A percentile compares a stretch with the other conserved stretches of the same genome.
Conservation (phyloP, 2,888 invertebrate genomes). For the Dolichomitus sp. region DNA sequence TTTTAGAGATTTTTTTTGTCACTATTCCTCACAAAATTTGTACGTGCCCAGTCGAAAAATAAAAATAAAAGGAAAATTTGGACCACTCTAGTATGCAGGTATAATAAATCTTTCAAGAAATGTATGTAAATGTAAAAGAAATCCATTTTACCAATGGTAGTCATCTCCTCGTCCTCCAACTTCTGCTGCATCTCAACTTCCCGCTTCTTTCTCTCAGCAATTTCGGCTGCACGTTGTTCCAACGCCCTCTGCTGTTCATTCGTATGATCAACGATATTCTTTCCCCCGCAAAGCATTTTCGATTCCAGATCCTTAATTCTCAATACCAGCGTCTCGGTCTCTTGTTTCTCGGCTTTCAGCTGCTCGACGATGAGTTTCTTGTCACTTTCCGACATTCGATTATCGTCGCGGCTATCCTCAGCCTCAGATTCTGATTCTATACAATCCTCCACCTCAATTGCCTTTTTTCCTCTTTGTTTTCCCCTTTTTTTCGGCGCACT, state of each 20-base stretch:
- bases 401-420: constrained; percentile 86
- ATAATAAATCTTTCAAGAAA: too few species aligned
- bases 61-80: too few species aligned
- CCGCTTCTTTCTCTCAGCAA: constrained; percentile 94
- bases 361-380: constrained; percentile 87
- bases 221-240: constrained; percentile 94
- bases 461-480: constrained; percentile 86
- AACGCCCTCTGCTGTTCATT: constrained; percentile 97
- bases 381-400: constrained; percentile 85
- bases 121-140: background rate
- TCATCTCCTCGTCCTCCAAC: constrained; percentile 97
- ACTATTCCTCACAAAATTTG: too few species aligned
- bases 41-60: too few species aligned
- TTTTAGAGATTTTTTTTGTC: too few species aligned
- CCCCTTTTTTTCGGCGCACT: constrained; percentile 83
- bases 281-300: constrained; percentile 97
- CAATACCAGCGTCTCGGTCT: constrained; percentile 92
- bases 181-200: constrained; percentile 98
- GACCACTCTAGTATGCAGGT: too few species aligned
- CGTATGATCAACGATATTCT: constrained; percentile 97
- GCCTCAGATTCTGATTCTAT: constrained; percentile 83
- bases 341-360: constrained; percentile 90
- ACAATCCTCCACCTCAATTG: constrained; percentile 86
- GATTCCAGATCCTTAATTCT: constrained; percentile 96
- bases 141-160: constrained; percentile 88